Evolutionary conservation across 2,113 vertebrate species (phyloP).

Genomic region (Brienomyrus brachyistius): DNA sequence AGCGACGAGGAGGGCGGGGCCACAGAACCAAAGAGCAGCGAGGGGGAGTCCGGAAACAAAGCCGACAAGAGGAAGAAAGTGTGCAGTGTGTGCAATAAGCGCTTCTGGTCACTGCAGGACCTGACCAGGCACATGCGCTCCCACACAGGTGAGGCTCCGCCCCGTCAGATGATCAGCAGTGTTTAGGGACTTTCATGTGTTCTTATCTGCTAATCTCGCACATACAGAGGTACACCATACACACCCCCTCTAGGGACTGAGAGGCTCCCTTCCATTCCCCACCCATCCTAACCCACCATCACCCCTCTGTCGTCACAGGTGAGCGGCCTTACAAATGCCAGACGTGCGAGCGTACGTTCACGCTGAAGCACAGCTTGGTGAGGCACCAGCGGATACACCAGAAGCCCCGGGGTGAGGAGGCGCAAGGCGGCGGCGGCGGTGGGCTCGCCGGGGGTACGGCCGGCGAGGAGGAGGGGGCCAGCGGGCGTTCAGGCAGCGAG

Average conservation of each 20-base stretch:
- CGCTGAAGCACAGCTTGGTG: slow-evolving; percentile 81
- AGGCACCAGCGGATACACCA: slow-evolving; percentile 82
- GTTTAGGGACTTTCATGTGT: neutral
- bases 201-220: neutral
- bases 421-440: slow-evolving; percentile 26
- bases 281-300: neutral
- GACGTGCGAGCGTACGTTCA: slow-evolving; percentile 82
- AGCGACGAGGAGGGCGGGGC: slow-evolving; percentile 64
- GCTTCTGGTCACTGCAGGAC: slow-evolving; percentile 98
- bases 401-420: slow-evolving; percentile 58
- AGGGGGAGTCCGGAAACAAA: slow-evolving; percentile 57
- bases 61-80: slow-evolving; percentile 97
- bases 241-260: too few relatives aligned
- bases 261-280: too few relatives aligned
- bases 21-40: slow-evolving; percentile 71
- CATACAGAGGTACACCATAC: neutral
- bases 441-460: neutral
- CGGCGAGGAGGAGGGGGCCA: slow-evolving; percentile 58
- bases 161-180: neutral
- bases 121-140: slow-evolving; percentile 94
- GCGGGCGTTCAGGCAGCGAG: slow-evolving; percentile 54
- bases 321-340: slow-evolving; percentile 80
- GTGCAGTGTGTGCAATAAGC: slow-evolving; percentile 86
- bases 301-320: slow-evolving; percentile 43
- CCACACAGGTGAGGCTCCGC: slow-evolving; percentile 77